Conservation (phyloP, 2,888 invertebrate genomes). For the Apodemia mormo region DNA sequence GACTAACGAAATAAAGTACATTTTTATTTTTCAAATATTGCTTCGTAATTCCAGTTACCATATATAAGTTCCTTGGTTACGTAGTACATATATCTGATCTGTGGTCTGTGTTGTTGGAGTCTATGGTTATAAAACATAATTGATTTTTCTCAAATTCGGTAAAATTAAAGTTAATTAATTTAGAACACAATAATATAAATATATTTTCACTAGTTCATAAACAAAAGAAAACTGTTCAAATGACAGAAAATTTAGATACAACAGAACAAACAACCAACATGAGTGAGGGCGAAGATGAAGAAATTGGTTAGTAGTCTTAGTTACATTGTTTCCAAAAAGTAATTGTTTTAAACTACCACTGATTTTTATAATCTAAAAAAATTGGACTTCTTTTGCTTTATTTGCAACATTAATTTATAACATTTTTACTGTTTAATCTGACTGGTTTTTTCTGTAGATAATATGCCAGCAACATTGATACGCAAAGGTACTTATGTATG, state of each 20-base stretch:
- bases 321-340: background rate
- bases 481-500: too few relatives aligned
- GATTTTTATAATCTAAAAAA: background rate
- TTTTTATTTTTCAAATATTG: too few relatives aligned
- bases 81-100: too few relatives aligned
- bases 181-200: background rate
- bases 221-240: background rate
- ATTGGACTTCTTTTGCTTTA: background rate
- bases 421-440: too few relatives aligned
- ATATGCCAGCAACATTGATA: too few relatives aligned
- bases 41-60: too few relatives aligned
- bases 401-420: too few relatives aligned
- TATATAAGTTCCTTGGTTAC: too few relatives aligned
- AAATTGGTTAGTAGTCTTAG: background rate
- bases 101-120: background rate
- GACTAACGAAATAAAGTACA: too few relatives aligned
- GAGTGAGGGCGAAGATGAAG: background rate
- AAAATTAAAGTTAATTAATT: constrained; percentile 19
- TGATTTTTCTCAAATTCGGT: constrained; percentile 39
- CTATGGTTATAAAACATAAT: constrained; percentile 31
- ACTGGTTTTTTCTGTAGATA: too few relatives aligned
- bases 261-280: background rate
- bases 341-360: background rate
- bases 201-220: background rate
- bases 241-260: background rate